Base-by-base conservation (phyloP, 2,888 invertebrate species). In the Lasioglossum oenotherae region DNA sequence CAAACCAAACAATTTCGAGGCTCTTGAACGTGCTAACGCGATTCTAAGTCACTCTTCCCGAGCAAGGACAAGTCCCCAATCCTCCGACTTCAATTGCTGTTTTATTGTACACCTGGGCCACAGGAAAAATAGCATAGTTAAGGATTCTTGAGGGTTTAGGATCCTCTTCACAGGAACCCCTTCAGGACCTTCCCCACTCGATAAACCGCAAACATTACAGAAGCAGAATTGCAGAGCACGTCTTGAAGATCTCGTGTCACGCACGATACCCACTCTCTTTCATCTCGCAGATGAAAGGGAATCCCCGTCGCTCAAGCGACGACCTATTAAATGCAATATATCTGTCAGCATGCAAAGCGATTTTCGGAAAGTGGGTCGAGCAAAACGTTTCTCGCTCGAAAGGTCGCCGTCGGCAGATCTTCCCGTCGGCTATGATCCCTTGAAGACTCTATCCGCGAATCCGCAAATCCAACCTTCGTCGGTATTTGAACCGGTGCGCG, bases 401-500 rank as follows among this genome's bases (percentile, higher is more conserved):
- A 31, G 16, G 16, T 16, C 64, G 27, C 2, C 27, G 14, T 16
- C 60, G 27, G 60, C 14, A 6, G 8, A 64, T 64, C 64, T 4
- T 16, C 64, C 64, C 14, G 64, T 16, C 3, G 6, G 6, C 64
- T 16, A 6, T 6, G 27, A 64, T 64, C 16, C 64, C 64, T 64
- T 16, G 4, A 31, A 64, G 27, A 27, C 27, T 27, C 14, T 16
- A 16, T 64, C 2, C 64, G 64, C 6, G 64, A 64, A 64, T 64
- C 31, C 10, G 27, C 5, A 0, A 49, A 46, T 80, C 38, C 23
- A 84, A 82, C 76, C 81, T 81, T 74, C 73, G 75, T 31, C 57
- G 71, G 81, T 73, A 76, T 82, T 83, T 74, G 38, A 81, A 69
- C 23, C 46, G 69, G 44, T 31, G 46, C 76, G 35, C 81, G 46